Conservation (phyloP, 2,113 vertebrate genomes). For the Pollimyrus isidori region DNA sequence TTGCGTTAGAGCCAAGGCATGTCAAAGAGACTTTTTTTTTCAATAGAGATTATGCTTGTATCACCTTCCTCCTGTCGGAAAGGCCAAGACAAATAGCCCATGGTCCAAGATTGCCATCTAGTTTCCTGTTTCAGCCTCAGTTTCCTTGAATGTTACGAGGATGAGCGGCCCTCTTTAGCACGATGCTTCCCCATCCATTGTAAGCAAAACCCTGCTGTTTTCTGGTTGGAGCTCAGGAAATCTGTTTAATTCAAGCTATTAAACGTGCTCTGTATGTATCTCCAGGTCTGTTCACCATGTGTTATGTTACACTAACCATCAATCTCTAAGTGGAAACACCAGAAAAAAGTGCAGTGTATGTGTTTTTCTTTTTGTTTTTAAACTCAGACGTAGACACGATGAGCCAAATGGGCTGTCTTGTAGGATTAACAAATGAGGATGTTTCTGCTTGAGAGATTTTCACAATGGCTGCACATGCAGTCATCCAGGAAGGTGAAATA, state of each 20-base stretch:
- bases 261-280: background rate
- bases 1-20: background rate
- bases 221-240: background rate
- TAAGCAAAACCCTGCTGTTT: background rate
- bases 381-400: background rate
- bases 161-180: conserved; percentile 9
- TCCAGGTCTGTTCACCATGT: background rate
- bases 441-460: background rate
- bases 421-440: background rate
- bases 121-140: conserved; percentile 51
- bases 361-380: background rate
- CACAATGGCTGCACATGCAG: too few species aligned
- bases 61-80: conserved; percentile 63
- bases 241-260: background rate
- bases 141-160: conserved; percentile 40
- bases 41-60: conserved; percentile 43
- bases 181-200: conserved; percentile 26
- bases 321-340: background rate
- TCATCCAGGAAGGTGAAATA: background rate
- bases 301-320: background rate
- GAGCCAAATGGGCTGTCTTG: background rate
- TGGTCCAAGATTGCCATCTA: conserved; percentile 59
- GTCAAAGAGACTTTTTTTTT: background rate
- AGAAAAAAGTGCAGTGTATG: background rate
- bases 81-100: conserved; percentile 59